These are phyloP conservation scores for Sylvilagus bachmani DNA, from an alignment of 2,113 vertebrate species.

Conservation along the genomic window DNA sequence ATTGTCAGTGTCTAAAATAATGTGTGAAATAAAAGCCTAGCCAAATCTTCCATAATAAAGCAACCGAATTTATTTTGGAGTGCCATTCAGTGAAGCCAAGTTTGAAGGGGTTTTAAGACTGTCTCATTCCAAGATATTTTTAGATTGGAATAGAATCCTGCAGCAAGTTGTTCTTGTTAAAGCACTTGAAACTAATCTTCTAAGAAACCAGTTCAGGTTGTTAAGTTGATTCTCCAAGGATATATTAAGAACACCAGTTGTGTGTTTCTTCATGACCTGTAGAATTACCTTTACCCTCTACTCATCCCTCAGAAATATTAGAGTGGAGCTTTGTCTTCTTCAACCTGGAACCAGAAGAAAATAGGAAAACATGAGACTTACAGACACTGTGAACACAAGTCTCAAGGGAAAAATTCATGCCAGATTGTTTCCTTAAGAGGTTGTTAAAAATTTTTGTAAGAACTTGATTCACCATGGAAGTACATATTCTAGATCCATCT, in stretches of 20 bases:
- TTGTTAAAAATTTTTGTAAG: neutral
- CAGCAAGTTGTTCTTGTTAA: slow-evolving; percentile 55
- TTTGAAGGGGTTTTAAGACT: slow-evolving; percentile 45
- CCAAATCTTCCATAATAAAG: slow-evolving; percentile 43
- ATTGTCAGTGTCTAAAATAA: slow-evolving; percentile 62
- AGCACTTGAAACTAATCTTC: slow-evolving; percentile 50
- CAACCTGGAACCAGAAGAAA: neutral
- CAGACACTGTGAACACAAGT: neutral
- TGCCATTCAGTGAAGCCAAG: slow-evolving; percentile 64
- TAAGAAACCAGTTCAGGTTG: slow-evolving; percentile 59
- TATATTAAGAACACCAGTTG: neutral
- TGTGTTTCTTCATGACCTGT: slow-evolving; percentile 29
- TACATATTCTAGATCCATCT: neutral
- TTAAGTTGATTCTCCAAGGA: slow-evolving; percentile 51
- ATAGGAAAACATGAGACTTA: neutral
- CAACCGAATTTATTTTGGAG: slow-evolving; percentile 71
- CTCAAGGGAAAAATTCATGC: neutral
- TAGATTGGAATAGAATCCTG: slow-evolving; percentile 67
- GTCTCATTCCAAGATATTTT: slow-evolving; percentile 66
- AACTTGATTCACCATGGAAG: slow-evolving; percentile 17
- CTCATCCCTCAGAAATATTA: neutral
- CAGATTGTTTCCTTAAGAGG: neutral
- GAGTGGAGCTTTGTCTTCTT: neutral
- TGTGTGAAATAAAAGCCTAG: slow-evolving; percentile 48
- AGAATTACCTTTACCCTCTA: slow-evolving; percentile 21